phyloP scores from a whole-genome alignment of 2,888 invertebrate species.

The Flexamia atlantica region DNA sequence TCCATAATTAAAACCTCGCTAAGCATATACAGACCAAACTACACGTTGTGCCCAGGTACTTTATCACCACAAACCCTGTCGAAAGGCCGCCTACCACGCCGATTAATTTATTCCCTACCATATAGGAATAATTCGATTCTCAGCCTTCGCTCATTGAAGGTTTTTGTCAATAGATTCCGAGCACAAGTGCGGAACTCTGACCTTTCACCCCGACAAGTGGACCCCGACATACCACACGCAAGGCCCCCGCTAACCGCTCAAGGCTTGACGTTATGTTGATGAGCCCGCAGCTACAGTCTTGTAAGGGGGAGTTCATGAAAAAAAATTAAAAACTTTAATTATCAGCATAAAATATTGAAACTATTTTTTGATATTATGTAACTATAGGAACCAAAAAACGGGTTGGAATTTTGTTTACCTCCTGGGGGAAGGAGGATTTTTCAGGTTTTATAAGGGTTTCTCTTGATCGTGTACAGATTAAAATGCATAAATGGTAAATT shows the following conservation, averaged over 20 bases:
- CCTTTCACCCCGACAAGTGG: slow-evolving; percentile 23
- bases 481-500: too few relatives aligned
- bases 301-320: too few relatives aligned
- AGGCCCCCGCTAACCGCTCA: slow-evolving; percentile 4
- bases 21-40: slow-evolving; percentile 5
- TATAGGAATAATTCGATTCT: slow-evolving; percentile 15
- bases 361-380: too few relatives aligned
- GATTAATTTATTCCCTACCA: slow-evolving; percentile 2
- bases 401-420: too few relatives aligned
- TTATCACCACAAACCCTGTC: neutral
- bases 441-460: too few relatives aligned
- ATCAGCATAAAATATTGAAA: too few relatives aligned
- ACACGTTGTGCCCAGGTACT: neutral
- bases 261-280: slow-evolving; percentile 32
- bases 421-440: too few relatives aligned
- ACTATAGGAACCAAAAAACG: too few relatives aligned
- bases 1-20: neutral
- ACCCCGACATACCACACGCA: neutral
- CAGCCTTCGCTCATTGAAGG: slow-evolving; percentile 40
- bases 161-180: slow-evolving; percentile 23
- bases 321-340: too few relatives aligned
- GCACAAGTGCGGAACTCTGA: slow-evolving; percentile 18
- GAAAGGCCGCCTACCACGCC: neutral
- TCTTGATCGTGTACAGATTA: too few relatives aligned
- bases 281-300: too few relatives aligned